A percentile compares a stretch with the other conserved stretches of the same genome.
Conservation (phyloP, 92 coral and sea anemone species). For the Siderastrea radians region DNA sequence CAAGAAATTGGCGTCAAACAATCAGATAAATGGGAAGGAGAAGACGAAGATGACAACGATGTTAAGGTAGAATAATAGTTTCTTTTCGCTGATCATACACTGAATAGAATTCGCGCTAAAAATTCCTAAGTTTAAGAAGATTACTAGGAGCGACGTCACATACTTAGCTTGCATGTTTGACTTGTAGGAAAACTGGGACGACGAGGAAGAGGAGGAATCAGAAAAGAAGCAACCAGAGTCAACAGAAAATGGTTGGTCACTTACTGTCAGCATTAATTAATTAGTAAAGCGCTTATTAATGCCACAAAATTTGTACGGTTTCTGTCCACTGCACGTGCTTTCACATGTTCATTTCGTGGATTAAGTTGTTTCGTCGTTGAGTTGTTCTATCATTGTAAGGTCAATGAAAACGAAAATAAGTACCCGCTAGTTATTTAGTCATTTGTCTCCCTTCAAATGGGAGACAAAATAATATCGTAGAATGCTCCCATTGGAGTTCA, state of each 20-base stretch:
- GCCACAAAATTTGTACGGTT: not conserved
- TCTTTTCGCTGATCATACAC: not conserved
- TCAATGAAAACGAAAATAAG: no score
- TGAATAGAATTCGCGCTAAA: not conserved
- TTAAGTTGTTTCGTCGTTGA: not conserved
- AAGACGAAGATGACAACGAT: slow-evolving; percentile 95
- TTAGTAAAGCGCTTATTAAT: not conserved
- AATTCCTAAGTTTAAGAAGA: no score
- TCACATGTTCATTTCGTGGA: not conserved
- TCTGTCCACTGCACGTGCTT: slow-evolving; percentile 11
- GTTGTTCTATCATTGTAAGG: no score
- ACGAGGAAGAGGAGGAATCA: slow-evolving; percentile 82
- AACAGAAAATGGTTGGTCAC: slow-evolving; percentile 16
- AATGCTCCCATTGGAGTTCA: no score
- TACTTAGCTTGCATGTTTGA: not conserved
- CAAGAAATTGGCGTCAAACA: slow-evolving; percentile 66
- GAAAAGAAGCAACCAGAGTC: slow-evolving; percentile 60
- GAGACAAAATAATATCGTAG: no score
- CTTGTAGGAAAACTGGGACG: slow-evolving; percentile 96
- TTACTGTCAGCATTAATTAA: slow-evolving; percentile 3
- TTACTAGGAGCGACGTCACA: no score
- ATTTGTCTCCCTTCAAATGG: no score
- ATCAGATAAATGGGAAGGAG: slow-evolving; percentile 98
- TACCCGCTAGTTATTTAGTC: no score
- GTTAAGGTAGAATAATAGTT: slow-evolving; percentile 70